Base-by-base conservation (phyloP, 1,140 invertebrate species). In the Neelides sp. region DNA sequence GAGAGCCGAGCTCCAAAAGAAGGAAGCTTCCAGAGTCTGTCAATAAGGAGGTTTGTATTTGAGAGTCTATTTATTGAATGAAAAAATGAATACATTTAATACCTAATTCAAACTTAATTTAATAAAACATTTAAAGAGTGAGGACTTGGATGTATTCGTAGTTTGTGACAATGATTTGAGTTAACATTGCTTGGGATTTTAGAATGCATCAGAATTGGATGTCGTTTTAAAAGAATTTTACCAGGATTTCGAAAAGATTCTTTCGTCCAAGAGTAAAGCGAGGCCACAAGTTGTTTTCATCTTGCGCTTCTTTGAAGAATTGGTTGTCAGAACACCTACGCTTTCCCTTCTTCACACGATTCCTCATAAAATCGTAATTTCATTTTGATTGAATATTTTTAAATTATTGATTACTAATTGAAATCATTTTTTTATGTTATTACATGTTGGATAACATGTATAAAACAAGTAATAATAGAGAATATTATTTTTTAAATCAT, bases 141-240 rank as follows among this genome's bases (percentile, higher is more conserved):
- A 32, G 7, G 8, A 23, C 17, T 19, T 43, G 20, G 20, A 23
- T 19, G n/a, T 19, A 23, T 43, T 7, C 12, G n/a, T 22, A 12
- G 41, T 5, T 15, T 10, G 12, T 10, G 8, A 13, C 4, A 10
- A 24, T 23, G 5, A 13, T 24, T 20, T 15, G 26, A 15, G 36
- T 8, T n/a, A 19, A 15, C n/a, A 19, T 30, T 12, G 17, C 24
- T 19, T 26, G 15, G 5, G 4, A 27, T 3, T 44, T 44, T 8
- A 44, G 7, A 28, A 5, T 20, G 19, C 19, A 36, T 22, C 15
- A 4, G 30, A 48, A 10, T 23, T 58, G 17, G 45, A 55, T 4
- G 3, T 27, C 1, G 50, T 59, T 37, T 43, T 59, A 17, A 55
- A 53, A 27, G 45, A 53, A 4, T 24, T 59, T 10, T 59, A 46